These are phyloP conservation scores for Aegotheles bennettii DNA, from an alignment of 2,113 vertebrate species.

Conservation along the genomic window DNA sequence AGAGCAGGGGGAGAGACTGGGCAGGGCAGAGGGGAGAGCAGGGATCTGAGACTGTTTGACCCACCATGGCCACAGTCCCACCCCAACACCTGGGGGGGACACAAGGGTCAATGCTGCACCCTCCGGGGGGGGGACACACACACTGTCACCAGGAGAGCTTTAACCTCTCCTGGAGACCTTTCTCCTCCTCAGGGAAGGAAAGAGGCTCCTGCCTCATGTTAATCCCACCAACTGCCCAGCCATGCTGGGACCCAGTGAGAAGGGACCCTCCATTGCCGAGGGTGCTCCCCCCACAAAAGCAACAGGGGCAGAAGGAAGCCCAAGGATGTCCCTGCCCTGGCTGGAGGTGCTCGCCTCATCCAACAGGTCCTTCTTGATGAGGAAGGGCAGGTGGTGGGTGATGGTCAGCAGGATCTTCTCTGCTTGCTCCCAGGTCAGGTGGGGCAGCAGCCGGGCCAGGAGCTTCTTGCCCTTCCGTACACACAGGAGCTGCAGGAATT, in stretches of 20 bases:
- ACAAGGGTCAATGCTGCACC: background rate
- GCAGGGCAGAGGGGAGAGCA: background rate
- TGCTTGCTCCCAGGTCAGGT: constrained; percentile 72
- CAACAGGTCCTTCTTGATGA: constrained; percentile 81
- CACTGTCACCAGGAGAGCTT: background rate
- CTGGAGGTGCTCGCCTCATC: constrained; percentile 77
- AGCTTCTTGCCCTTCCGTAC: constrained; percentile 89
- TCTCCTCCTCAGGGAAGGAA: background rate
- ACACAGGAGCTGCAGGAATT: constrained; percentile 86
- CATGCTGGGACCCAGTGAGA: background rate
- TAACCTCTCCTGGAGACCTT: background rate
- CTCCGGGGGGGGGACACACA: rapidly evolving
- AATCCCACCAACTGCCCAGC: background rate
- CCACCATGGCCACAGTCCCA: background rate
- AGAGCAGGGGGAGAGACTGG: constrained; percentile 86
- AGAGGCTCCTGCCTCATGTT: background rate
- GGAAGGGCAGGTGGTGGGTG: constrained; percentile 77
- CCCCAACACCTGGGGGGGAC: background rate
- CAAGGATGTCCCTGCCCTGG: background rate
- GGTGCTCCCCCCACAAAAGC: background rate
- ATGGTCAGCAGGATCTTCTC: constrained; percentile 75
- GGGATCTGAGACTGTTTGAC: background rate
- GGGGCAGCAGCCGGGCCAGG: constrained; percentile 81
- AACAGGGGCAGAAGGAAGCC: background rate
- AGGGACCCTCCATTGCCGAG: background rate